Conservation (phyloP, 2,113 vertebrate genomes). For the Chaetops frenatus region DNA sequence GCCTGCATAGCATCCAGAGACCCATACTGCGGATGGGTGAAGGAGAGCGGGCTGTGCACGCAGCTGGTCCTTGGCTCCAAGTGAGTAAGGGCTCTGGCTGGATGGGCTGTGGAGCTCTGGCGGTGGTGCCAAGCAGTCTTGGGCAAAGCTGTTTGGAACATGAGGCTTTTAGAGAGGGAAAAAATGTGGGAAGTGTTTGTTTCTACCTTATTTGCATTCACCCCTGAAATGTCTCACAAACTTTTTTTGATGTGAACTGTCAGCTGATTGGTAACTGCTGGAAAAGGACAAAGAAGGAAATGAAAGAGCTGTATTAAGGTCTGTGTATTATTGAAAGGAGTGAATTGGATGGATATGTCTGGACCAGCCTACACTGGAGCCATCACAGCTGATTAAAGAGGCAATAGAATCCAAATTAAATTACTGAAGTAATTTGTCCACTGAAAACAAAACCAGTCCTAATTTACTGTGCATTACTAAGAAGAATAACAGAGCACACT, state of each 20-base stretch:
- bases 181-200: background rate
- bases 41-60: constrained; percentile 80
- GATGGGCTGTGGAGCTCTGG: fast-evolving
- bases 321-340: background rate
- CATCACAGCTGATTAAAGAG: constrained; percentile 55
- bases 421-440: constrained; percentile 47
- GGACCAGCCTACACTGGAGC: constrained; percentile 4
- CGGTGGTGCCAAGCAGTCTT: background rate
- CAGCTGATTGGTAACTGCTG: constrained; percentile 35
- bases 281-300: constrained; percentile 28
- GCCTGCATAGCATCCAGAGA: constrained; percentile 96
- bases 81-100: constrained; percentile 71
- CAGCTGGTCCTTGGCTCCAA: constrained; percentile 79
- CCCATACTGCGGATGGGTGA: constrained; percentile 94
- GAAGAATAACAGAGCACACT: constrained; percentile 15
- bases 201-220: background rate
- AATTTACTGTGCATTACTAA: constrained; percentile 50
- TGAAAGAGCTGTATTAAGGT: constrained; percentile 13
- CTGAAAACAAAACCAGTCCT: constrained; percentile 39
- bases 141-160: background rate
- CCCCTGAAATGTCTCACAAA: background rate
- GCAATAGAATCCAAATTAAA: constrained; percentile 57
- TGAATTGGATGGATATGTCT: constrained; percentile 21
- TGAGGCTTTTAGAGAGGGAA: background rate
- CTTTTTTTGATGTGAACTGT: background rate